A percentile compares a stretch with the other conserved stretches of the same genome.
These are phyloP conservation scores for Tenthredo mesomela DNA, from an alignment of 2,888 invertebrate genomes.

Conservation along the genomic window DNA sequence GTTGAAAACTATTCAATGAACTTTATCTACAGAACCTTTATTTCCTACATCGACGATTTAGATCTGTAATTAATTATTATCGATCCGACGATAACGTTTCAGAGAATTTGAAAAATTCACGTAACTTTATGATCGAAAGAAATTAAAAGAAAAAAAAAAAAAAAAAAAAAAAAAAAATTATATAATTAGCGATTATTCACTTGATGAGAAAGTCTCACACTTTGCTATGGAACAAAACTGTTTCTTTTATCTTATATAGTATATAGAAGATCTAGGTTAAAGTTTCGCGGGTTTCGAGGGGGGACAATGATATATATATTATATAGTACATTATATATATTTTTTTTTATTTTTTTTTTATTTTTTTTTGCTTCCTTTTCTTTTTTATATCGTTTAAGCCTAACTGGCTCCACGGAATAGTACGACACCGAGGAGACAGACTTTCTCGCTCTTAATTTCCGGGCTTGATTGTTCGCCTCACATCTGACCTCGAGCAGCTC, in stretches of 20 bases:
- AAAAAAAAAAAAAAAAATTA: background rate
- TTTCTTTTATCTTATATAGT: background rate
- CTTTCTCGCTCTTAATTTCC: constrained; percentile 38
- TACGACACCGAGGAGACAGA: constrained; percentile 12
- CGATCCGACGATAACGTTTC: background rate
- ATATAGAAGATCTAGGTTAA: background rate
- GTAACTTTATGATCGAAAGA: background rate
- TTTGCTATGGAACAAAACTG: background rate
- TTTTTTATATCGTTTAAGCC: background rate
- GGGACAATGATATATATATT: constrained; percentile 3
- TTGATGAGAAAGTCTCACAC: background rate
- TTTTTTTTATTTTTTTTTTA: no score
- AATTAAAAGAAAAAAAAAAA: background rate
- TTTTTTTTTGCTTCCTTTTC: background rate
- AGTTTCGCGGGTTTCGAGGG: background rate
- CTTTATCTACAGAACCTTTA: no score
- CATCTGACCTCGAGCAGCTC: background rate
- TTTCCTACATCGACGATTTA: no score
- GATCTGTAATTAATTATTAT: no score
- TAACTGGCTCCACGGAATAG: background rate
- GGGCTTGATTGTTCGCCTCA: constrained; percentile 28
- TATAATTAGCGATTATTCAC: background rate
- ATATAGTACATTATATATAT: no score
- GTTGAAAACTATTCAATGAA: background rate
- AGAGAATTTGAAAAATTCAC: background rate